Conservation (phyloP, 2,888 invertebrate species). For the Lasioglossum oenotherae region DNA sequence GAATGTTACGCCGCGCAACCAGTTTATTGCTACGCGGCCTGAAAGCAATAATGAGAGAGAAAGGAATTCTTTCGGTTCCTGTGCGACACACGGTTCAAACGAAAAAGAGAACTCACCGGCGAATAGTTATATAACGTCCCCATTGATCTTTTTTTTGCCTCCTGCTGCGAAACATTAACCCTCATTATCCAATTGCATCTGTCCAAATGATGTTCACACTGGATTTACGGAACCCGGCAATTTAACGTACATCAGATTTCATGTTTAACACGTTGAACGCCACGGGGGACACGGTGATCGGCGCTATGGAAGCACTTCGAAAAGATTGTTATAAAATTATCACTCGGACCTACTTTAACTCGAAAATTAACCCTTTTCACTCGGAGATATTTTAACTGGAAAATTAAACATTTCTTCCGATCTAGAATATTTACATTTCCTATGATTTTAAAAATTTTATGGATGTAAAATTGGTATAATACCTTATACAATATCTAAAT, state of each 20-base stretch:
- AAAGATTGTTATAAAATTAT: neutral
- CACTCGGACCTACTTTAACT: too few relatives aligned
- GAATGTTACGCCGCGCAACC: constrained; percentile 28
- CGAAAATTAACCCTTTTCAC: too few relatives aligned
- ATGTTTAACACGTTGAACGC: neutral
- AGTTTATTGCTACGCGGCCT: constrained; percentile 45
- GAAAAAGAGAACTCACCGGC: constrained; percentile 16
- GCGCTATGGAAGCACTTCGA: neutral
- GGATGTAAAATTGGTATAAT: too few relatives aligned
- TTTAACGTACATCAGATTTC: neutral
- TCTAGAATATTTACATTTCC: too few relatives aligned
- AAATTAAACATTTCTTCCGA: too few relatives aligned
- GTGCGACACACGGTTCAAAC: constrained; percentile 22
- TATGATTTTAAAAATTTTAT: too few relatives aligned
- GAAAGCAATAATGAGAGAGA: constrained; percentile 55
- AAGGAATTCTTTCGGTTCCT: constrained; percentile 51
- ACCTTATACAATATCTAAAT: too few relatives aligned
- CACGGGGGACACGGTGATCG: neutral
- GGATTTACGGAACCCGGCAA: neutral
- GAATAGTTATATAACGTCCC: neutral
- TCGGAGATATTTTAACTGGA: too few relatives aligned
- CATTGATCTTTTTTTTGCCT: neutral
- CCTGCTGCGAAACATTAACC: neutral
- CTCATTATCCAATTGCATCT: neutral
- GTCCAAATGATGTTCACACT: neutral